Conservation (phyloP, 2,113 vertebrate species). For the Sylvietta virens region DNA sequence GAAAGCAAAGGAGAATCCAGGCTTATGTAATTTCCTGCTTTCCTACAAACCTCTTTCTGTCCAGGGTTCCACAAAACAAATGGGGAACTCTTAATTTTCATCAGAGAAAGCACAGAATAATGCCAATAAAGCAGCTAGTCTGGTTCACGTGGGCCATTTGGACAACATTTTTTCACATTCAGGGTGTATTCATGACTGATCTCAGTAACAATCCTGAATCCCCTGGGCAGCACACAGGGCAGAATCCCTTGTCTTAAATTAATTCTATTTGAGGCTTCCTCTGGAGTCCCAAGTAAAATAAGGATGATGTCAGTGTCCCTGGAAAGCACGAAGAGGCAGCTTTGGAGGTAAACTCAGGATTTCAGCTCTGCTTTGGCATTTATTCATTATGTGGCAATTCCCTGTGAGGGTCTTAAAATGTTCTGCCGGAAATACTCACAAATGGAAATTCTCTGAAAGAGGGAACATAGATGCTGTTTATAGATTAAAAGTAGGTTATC, state of each 20-base stretch:
- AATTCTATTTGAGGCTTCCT: not conserved
- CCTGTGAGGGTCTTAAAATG: not conserved
- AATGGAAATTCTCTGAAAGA: not conserved
- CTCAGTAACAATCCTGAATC: not conserved
- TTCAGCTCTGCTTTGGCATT: not conserved
- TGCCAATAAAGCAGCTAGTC: not conserved
- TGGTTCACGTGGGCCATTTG: not conserved
- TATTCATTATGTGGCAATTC: constrained; percentile 25
- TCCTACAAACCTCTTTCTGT: not conserved
- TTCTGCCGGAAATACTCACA: not conserved
- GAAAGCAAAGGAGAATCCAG: not conserved
- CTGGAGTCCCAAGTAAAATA: not conserved
- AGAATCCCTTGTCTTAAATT: not conserved
- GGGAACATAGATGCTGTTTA: not conserved
- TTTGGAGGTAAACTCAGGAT: not conserved
- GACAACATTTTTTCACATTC: not conserved
- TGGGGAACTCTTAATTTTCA: not conserved
- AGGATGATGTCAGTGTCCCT: not conserved
- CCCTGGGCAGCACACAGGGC: not conserved
- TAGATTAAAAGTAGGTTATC: constrained; percentile 27
- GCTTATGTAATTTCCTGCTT: not conserved
- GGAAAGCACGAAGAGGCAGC: not conserved
- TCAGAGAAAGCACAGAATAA: not conserved
- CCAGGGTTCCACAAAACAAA: not conserved
- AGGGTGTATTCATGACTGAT: not conserved